Evolutionary conservation across 2,797 vertebrate species (phyloP), one percentile per base, ranked within the genome.

Genomic region (Tiaroga cobitis): DNA sequence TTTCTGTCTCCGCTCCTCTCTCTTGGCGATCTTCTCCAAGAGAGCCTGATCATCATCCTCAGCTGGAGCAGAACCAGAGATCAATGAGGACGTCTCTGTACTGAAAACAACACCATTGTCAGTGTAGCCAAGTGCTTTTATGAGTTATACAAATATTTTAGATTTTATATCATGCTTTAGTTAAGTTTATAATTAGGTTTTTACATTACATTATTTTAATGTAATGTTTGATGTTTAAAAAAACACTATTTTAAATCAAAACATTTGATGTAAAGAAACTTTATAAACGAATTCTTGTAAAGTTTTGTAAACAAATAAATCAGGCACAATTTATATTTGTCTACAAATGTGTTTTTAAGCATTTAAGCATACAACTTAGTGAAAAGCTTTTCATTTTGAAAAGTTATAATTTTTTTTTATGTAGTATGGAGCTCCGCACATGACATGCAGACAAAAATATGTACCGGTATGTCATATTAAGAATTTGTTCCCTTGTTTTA

Each of bases 1-100:
- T 87, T 94, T 96, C 83, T 98, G 97, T 88, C 97, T 95, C 70
- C 97, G 95, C 90, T 99, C 98, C 91, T 99, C 98, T 80, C 98
- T 92, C 89, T 94, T 97, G 8, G 97, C 96, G 87, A 98, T 93
- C 51, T 97, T 96, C 34, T 99, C 98, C 92, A 96, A 88, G 87
- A 99, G 76, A 0, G 92, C 95, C 75, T 97, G 94, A 81, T 99
- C 98, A 0, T 99, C 97, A 0, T 97, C 97, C 2, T 85, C 90
- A 63, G 92, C 92, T 34, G 41, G 91, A 41, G 90, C 87, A 37
- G 92, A 85, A 68, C 88, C 89, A 39, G 89, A 76, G 24, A 63
- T 82, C 24, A 91, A 51, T 82, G 93, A 94, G 83, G 94, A 95
- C 26, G 90, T 90, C 43, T 96, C 95, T 3, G 93, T 93, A 37